Percentiles rank a stretch among this genome's conserved stretches.
Evolutionary conservation across 2,797 vertebrate genomes (phyloP).

Genomic region (Acanthis flammea): DNA sequence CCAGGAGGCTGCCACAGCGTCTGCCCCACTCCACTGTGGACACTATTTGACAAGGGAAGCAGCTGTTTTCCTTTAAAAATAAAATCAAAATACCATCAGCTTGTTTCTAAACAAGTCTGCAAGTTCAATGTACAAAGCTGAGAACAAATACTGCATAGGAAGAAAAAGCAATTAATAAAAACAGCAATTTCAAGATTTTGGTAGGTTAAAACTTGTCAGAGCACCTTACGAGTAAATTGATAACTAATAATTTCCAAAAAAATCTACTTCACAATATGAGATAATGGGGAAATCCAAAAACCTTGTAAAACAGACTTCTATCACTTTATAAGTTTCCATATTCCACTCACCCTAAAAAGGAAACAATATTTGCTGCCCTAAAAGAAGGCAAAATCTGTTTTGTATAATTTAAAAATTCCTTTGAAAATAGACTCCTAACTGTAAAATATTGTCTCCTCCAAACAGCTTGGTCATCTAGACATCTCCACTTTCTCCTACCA

Average conservation of each 20-base stretch:
- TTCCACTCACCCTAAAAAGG: neutral
- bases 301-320: neutral
- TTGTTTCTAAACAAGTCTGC: neutral
- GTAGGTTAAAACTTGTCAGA: neutral
- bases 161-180: neutral
- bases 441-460: neutral
- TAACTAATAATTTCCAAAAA: neutral
- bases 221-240: neutral
- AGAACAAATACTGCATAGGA: neutral
- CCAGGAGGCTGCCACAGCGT: constrained; percentile 80
- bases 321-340: neutral
- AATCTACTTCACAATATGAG: neutral
- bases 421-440: neutral
- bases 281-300: neutral
- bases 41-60: constrained; percentile 89
- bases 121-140: neutral
- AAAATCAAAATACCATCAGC: constrained; percentile 40
- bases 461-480: neutral
- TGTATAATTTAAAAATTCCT: neutral
- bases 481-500: neutral
- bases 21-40: constrained; percentile 88
- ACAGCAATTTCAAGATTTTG: neutral
- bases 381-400: neutral
- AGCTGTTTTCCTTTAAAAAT: constrained; percentile 89
- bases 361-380: neutral